Evolutionary conservation across 2,888 invertebrate species (phyloP).

Genomic region (Dynastes tityus): DNA sequence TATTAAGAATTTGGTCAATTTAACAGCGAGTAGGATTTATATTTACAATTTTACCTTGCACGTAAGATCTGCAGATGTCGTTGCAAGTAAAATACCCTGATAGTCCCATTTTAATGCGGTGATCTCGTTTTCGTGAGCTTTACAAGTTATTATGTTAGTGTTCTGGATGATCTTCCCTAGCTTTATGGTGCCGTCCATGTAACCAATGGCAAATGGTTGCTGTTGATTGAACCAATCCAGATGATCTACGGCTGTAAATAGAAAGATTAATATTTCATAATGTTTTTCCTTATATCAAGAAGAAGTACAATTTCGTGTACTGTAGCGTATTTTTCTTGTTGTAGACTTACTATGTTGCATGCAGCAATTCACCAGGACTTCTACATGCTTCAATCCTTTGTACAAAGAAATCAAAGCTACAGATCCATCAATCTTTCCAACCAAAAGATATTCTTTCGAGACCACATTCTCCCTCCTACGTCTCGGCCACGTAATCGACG

Average conservation of each 20-base stretch:
- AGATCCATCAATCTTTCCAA: conserved; percentile 74
- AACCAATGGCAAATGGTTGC: conserved; percentile 73
- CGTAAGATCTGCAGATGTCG: conserved; percentile 71
- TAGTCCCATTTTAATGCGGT: conserved; percentile 71
- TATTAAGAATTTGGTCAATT: conserved; percentile 57
- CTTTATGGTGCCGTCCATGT: conserved; percentile 73
- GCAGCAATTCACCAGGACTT: conserved; percentile 66
- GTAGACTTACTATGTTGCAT: conserved; percentile 65
- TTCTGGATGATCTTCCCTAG: conserved; percentile 68
- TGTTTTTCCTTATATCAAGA: too few relatives aligned
- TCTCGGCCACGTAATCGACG: conserved; percentile 72
- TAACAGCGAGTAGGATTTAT: background rate
- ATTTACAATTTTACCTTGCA: conserved; percentile 55
- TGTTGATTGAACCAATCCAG: conserved; percentile 75
- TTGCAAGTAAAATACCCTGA: conserved; percentile 71
- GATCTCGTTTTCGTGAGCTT: conserved; percentile 69
- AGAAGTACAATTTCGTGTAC: too few relatives aligned
- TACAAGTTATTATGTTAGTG: conserved; percentile 64
- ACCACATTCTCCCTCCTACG: conserved; percentile 57
- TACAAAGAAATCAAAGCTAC: conserved; percentile 66
- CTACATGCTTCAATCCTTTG: conserved; percentile 55
- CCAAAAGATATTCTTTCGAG: conserved; percentile 69
- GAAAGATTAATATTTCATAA: background rate
- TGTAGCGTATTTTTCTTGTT: too few relatives aligned
- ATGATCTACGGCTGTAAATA: conserved; percentile 71